Conservation (phyloP, 1,140 invertebrate genomes). For the Chymomyza costata region DNA sequence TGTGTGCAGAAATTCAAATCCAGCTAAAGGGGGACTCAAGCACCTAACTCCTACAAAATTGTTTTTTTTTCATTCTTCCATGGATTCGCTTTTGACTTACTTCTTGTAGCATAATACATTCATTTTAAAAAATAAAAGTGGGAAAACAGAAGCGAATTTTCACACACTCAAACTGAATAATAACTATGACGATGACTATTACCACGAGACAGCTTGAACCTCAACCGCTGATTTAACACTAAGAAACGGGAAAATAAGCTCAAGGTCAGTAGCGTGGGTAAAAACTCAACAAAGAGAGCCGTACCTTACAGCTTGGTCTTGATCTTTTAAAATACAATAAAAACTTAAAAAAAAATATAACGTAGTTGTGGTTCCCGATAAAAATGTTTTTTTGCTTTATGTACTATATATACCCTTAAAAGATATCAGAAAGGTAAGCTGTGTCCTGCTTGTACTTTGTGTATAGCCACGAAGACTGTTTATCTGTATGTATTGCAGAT, state of each 20-base stretch:
- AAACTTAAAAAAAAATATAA: background rate
- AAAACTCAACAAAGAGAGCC: constrained; percentile 7
- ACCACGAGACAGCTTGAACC: too few species aligned
- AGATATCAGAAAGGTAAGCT: too few species aligned
- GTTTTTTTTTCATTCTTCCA: constrained; percentile 3
- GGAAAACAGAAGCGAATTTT: constrained; percentile 58
- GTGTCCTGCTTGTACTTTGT: too few species aligned
- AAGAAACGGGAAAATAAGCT: constrained; percentile 55
- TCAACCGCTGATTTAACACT: constrained; percentile 4
- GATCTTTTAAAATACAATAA: constrained; percentile 12
- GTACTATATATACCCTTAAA: too few species aligned
- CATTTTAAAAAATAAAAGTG: constrained; percentile 60
- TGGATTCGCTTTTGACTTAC: constrained; percentile 24
- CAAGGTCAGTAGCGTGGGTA: constrained; percentile 70
- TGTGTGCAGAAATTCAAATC: background rate
- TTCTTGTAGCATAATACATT: constrained; percentile 39
- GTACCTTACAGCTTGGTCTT: constrained; percentile 5
- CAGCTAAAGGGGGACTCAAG: too few species aligned
- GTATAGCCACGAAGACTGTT: too few species aligned
- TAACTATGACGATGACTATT: constrained; percentile 15
- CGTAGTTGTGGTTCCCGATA: too few species aligned
- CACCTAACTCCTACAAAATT: too few species aligned
- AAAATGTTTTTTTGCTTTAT: too few species aligned
- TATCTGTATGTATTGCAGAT: too few species aligned
- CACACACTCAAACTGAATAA: constrained; percentile 49